Conservation (phyloP, 1,140 invertebrate genomes). For the Carposina sasakii region DNA sequence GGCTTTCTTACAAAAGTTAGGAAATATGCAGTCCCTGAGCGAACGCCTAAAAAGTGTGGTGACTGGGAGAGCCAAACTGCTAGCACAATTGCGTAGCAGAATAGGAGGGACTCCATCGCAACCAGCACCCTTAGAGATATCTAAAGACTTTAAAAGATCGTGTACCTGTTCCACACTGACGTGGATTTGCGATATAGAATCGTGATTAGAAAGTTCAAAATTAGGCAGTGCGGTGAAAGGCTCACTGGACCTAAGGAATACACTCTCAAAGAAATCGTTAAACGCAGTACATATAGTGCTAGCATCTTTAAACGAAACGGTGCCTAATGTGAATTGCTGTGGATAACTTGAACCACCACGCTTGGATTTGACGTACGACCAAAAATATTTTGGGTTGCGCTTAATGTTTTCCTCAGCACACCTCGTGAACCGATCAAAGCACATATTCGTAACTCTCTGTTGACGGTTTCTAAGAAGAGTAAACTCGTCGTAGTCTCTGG, state of each 20-base stretch:
- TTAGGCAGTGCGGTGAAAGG: too few relatives aligned
- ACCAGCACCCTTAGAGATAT: slow-evolving; percentile 9
- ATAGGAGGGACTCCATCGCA: slow-evolving; percentile 5
- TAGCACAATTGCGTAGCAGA: background rate
- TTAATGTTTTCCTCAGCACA: background rate
- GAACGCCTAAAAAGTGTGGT: background rate
- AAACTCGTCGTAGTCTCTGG: slow-evolving; percentile 2
- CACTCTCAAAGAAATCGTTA: too few relatives aligned
- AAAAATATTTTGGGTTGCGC: slow-evolving; percentile 3
- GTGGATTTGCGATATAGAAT: background rate
- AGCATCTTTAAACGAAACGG: too few relatives aligned
- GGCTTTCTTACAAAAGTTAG: slow-evolving; percentile 9
- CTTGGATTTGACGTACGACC: slow-evolving; percentile 7
- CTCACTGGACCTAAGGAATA: too few relatives aligned
- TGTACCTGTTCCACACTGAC: background rate
- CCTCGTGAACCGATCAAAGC: background rate
- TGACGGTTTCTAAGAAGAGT: background rate
- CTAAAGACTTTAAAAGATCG: background rate
- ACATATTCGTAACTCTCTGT: background rate
- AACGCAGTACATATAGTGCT: too few relatives aligned
- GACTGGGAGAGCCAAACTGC: slow-evolving; percentile 1
- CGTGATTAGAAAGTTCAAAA: too few relatives aligned
- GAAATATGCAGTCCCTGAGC: background rate
- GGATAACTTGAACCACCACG: slow-evolving; percentile 3
- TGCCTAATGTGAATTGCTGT: background rate